Evolutionary conservation across 2,888 invertebrate species (phyloP).

Genomic region (Sinelater perroti): DNA sequence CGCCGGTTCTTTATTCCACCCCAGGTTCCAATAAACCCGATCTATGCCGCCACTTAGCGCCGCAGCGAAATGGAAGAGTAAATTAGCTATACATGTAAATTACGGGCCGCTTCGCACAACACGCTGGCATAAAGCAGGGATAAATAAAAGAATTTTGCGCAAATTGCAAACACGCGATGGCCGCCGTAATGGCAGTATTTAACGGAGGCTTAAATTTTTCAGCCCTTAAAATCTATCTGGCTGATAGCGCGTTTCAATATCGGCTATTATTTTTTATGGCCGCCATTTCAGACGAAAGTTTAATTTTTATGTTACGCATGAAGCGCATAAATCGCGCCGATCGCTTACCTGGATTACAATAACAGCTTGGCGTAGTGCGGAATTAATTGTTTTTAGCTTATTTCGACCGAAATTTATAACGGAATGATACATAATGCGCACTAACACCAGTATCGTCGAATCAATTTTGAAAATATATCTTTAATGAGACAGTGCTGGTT

Average conservation of each 20-base stretch:
- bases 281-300: too few relatives aligned
- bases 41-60: constrained; percentile 47
- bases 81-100: constrained; percentile 35
- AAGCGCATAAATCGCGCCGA: too few relatives aligned
- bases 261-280: too few relatives aligned
- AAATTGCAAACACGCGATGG: background rate
- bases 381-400: constrained; percentile 27
- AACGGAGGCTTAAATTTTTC: background rate
- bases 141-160: constrained; percentile 1
- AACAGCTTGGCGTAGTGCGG: constrained; percentile 15
- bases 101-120: constrained; percentile 11
- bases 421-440: too few relatives aligned
- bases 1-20: constrained; percentile 48
- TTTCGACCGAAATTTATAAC: constrained; percentile 12
- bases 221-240: background rate
- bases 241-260: too few relatives aligned
- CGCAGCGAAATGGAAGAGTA: constrained; percentile 42
- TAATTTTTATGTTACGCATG: too few relatives aligned
- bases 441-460: too few relatives aligned
- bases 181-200: background rate
- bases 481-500: too few relatives aligned
- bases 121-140: background rate
- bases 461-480: too few relatives aligned
- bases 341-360: constrained; percentile 20
- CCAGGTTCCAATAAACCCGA: constrained; percentile 49